Evolutionary conservation across 2,888 invertebrate genomes (phyloP).

Genomic region (Colletes collaris): DNA sequence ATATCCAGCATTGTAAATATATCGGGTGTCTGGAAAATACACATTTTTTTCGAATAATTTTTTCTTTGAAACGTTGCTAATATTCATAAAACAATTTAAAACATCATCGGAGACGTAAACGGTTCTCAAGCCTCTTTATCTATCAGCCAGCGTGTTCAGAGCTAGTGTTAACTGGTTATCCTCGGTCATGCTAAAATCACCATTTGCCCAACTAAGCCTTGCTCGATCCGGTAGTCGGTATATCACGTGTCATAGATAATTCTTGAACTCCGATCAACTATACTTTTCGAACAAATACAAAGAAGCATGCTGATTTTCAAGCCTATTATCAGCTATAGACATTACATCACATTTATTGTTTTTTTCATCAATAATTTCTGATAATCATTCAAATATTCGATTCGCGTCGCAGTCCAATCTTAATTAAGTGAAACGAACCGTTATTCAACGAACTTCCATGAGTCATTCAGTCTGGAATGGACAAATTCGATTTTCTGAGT

Average conservation of each 20-base stretch:
- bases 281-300: background rate
- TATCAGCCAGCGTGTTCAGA: slow-evolving; percentile 3
- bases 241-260: slow-evolving; percentile 48
- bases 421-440: background rate
- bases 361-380: background rate
- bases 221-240: slow-evolving; percentile 1
- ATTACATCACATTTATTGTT: slow-evolving; percentile 6
- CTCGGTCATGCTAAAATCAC: slow-evolving; percentile 21
- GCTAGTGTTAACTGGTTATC: slow-evolving; percentile 38
- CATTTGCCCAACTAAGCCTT: background rate
- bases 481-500: too few species aligned
- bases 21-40: background rate
- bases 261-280: slow-evolving; percentile 40
- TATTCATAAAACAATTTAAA: background rate
- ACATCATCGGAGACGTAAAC: background rate
- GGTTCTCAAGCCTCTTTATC: slow-evolving; percentile 21
- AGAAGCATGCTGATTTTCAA: slow-evolving; percentile 6
- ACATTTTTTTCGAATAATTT: background rate
- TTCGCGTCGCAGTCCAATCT: background rate
- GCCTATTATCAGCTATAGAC: slow-evolving; percentile 5
- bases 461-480: background rate
- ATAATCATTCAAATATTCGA: background rate
- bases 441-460: background rate
- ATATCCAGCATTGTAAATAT: background rate
- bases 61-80: background rate